Conservation (phyloP, 2,888 invertebrate species). For the Stenoptilia bipunctidactyla region DNA sequence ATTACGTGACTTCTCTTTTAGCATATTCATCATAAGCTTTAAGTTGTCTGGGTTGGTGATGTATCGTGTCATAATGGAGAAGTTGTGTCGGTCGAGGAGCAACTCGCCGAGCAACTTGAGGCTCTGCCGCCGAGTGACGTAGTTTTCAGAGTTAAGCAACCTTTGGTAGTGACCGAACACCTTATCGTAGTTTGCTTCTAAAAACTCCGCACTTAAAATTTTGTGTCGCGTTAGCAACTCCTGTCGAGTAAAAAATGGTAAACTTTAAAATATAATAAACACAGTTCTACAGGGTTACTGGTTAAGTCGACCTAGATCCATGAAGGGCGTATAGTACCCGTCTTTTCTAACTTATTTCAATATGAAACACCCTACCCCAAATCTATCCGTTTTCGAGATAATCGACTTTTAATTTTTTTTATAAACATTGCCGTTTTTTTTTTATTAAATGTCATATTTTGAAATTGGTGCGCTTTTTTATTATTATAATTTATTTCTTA, state of each 20-base stretch:
- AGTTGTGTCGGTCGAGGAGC: slow-evolving; percentile 98
- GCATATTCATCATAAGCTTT: slow-evolving; percentile 99
- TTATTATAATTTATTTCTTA: no score
- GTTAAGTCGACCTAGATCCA: no score
- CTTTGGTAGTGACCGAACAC: slow-evolving; percentile 98
- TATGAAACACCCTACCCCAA: no score
- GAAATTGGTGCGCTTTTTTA: no score
- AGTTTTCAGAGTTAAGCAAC: slow-evolving; percentile 98
- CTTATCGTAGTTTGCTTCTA: slow-evolving; percentile 98
- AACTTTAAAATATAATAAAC: no score
- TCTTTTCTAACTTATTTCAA: no score
- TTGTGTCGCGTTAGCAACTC: slow-evolving; percentile 95
- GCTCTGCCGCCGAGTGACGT: slow-evolving; percentile 98
- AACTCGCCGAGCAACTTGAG: slow-evolving; percentile 97
- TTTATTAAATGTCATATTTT: no score
- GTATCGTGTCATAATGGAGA: slow-evolving; percentile 98
- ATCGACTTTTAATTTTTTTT: no score
- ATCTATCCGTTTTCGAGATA: no score
- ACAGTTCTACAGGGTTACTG: no score
- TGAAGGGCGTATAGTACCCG: no score
- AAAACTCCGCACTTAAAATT: slow-evolving; percentile 96
- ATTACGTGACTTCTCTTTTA: slow-evolving; percentile 98
- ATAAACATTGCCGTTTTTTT: slow-evolving; percentile 26
- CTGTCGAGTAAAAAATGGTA: no score
- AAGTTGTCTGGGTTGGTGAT: slow-evolving; percentile 99